Base-by-base conservation (phyloP, 2,888 invertebrate genomes). In the Xanthorhoe designata region DNA sequence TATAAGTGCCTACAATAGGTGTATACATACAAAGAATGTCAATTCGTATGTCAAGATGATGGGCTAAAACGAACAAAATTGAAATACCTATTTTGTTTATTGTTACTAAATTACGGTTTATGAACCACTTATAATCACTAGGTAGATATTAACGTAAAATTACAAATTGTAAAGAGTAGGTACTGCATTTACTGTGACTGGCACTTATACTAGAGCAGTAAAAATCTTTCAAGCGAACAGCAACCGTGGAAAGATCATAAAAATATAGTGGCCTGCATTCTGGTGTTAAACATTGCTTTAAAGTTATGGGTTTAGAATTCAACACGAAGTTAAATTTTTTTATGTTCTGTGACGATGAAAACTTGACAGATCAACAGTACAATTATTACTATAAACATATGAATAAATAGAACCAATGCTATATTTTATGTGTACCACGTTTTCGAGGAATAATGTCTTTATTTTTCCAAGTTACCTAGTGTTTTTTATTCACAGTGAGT, bases 181-280 rank as follows among this genome's bases (percentile, higher is more conserved):
- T 75, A 69, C 54, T 64, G 73, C 75, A 68, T 71, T 74, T 68
- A 49, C 29, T 47, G 13, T 52, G 45, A 73, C 72, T 78, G 78
- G 74, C 77, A 77, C 74, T 76, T 77, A 77, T 78, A 76, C 74
- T 72, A 76, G 73, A 62, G 78, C 75, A 76, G 78, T 85, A 82
- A 87, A 87, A 84, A 68, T 77, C 76, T 70, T 71, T 76, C 75
- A 82, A 82, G 81, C 87, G 86, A 80, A 79, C 82, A 87, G 80
- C 79, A 75, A 77, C 81, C 80, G 82, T 74, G 80, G 75, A 79
- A 80, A 80, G 76, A 79, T 61, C 56, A 52, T 57, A 58, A 66
- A 56, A 55, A 10, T 29, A 56, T 64, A 51, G 53, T 58, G 58
- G 61, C 51, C n/a, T 52, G 57, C 56, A 49, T 54, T 62, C 58